These are phyloP conservation scores for Xerus inauris DNA, from an alignment of 2,113 vertebrate species.

Conservation along the genomic window DNA sequence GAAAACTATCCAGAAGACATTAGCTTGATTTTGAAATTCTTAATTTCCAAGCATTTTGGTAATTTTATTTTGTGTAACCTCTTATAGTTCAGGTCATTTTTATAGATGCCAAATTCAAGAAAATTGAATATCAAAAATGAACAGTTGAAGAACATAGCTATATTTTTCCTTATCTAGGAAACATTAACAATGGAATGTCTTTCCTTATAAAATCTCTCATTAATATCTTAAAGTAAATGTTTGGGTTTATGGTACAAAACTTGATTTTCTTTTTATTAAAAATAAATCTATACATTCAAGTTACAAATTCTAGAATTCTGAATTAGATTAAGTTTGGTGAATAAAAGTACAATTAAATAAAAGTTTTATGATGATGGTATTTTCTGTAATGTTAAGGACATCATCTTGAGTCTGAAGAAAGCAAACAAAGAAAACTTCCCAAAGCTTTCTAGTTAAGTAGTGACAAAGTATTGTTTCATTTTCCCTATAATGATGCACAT, in stretches of 20 bases:
- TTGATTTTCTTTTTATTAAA: slow-evolving; percentile 89
- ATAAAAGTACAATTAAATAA: slow-evolving; percentile 73
- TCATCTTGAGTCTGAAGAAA: background rate
- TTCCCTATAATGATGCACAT: background rate
- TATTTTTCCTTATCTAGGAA: slow-evolving; percentile 88
- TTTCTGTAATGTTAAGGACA: slow-evolving; percentile 53
- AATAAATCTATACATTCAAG: slow-evolving; percentile 79
- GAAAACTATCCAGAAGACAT: slow-evolving; percentile 65
- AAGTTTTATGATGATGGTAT: slow-evolving; percentile 37
- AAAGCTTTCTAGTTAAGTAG: slow-evolving; percentile 32
- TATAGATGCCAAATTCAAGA: slow-evolving; percentile 85
- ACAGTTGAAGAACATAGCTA: slow-evolving; percentile 88
- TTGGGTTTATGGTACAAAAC: slow-evolving; percentile 85
- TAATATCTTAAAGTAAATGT: slow-evolving; percentile 87
- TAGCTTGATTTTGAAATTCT: slow-evolving; percentile 88
- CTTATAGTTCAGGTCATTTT: slow-evolving; percentile 92
- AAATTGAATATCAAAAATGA: slow-evolving; percentile 92
- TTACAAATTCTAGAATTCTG: slow-evolving; percentile 83
- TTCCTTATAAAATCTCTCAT: slow-evolving; percentile 89
- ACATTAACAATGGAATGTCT: slow-evolving; percentile 91
- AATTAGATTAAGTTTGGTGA: slow-evolving; percentile 75
- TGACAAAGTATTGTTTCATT: slow-evolving; percentile 11
- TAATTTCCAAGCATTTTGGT: slow-evolving; percentile 88
- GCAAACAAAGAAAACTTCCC: slow-evolving; percentile 36
- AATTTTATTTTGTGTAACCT: slow-evolving; percentile 93